Evolutionary conservation across 2,888 invertebrate genomes (phyloP).

Genomic region (Erebia epiphron): DNA sequence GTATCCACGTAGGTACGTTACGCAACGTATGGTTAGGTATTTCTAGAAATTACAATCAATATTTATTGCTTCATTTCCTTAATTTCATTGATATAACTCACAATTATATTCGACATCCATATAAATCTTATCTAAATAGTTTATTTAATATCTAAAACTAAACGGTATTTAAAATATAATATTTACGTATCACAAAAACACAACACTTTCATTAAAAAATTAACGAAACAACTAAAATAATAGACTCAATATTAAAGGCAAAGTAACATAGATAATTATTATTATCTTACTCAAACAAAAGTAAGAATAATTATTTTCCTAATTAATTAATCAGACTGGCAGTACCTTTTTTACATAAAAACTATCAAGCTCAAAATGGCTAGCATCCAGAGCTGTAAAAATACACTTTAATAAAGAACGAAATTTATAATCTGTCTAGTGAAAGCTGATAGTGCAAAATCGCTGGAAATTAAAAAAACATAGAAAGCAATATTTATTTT

Average conservation of each 20-base stretch:
- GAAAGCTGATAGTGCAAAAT: too few relatives aligned
- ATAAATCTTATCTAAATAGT: neutral
- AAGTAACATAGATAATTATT: neutral
- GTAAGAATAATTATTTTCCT: too few relatives aligned
- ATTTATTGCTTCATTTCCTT: neutral
- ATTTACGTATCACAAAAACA: neutral
- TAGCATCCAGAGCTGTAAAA: too few relatives aligned
- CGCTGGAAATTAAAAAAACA: too few relatives aligned
- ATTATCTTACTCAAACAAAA: too few relatives aligned
- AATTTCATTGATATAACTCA: neutral
- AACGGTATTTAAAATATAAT: constrained; percentile 5
- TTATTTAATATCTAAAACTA: neutral
- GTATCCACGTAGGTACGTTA: neutral
- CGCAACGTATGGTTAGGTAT: too few relatives aligned
- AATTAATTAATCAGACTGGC: too few relatives aligned
- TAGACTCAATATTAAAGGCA: neutral
- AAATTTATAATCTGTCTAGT: too few relatives aligned
- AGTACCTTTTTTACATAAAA: too few relatives aligned
- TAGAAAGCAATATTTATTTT: too few relatives aligned
- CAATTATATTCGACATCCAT: neutral
- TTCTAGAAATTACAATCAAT: neutral
- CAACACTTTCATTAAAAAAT: neutral
- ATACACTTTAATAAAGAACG: too few relatives aligned
- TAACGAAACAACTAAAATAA: neutral
- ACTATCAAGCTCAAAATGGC: too few relatives aligned